Conservation (phyloP, 2,113 vertebrate genomes). For the Pseudolaguvia tuberculata region DNA sequence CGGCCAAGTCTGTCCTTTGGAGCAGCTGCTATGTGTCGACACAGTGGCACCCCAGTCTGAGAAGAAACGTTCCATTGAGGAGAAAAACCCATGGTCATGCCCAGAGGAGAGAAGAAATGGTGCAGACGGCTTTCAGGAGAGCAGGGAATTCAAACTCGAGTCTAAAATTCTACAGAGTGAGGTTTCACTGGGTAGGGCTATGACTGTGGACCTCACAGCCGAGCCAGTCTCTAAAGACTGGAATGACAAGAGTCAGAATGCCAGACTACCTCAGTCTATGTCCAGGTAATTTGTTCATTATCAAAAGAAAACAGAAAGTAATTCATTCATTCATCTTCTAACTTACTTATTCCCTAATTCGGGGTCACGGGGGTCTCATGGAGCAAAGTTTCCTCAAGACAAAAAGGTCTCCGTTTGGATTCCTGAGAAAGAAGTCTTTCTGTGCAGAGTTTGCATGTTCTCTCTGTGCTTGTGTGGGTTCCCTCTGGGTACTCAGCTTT, state of each 20-base stretch:
- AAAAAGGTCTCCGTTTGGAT: too few species aligned
- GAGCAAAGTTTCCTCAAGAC: too few species aligned
- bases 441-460: too few species aligned
- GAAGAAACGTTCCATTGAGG: constrained; percentile 57
- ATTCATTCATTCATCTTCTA: too few species aligned
- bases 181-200: constrained; percentile 55
- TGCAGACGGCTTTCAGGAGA: constrained; percentile 44
- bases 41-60: constrained; percentile 49
- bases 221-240: constrained; percentile 71
- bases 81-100: constrained; percentile 43
- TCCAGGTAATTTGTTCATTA: constrained; percentile 63
- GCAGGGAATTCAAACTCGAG: constrained; percentile 52
- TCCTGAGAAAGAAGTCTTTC: too few species aligned
- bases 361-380: too few species aligned
- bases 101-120: constrained; percentile 54
- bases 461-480: too few species aligned
- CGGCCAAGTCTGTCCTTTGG: constrained; percentile 58
- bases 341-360: too few species aligned
- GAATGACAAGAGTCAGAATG: constrained; percentile 72
- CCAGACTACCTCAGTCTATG: constrained; percentile 72
- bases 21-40: constrained; percentile 78
- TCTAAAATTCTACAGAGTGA: constrained; percentile 61
- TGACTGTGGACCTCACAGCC: constrained; percentile 57
- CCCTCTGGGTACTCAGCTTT: too few species aligned
- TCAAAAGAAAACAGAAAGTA: too few species aligned